A percentile compares a stretch with the other conserved stretches of the same genome.
These are phyloP conservation scores for Melospiza georgiana DNA, from an alignment of 2,113 vertebrate species.

Conservation along the genomic window DNA sequence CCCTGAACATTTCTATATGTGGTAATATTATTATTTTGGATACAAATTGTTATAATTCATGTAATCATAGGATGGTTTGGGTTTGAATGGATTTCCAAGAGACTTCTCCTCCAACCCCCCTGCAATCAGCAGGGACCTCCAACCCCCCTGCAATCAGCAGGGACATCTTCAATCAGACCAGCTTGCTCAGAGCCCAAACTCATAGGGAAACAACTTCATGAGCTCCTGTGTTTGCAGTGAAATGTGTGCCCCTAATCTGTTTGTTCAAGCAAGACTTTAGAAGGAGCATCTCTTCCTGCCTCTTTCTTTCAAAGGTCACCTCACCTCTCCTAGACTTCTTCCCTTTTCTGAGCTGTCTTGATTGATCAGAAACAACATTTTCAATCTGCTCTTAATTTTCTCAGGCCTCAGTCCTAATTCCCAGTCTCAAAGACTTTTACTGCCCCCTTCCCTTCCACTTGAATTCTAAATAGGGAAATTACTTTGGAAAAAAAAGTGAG, in stretches of 20 bases:
- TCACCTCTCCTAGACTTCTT: background rate
- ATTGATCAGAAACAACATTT: background rate
- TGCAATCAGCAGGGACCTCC: background rate
- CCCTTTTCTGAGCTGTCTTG: background rate
- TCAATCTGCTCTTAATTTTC: background rate
- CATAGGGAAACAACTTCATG: background rate
- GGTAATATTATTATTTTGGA: background rate
- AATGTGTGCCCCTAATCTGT: background rate
- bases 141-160: background rate
- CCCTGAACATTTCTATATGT: background rate
- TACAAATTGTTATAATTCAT: background rate
- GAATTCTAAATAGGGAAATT: background rate
- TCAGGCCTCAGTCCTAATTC: background rate
- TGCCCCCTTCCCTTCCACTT: background rate
- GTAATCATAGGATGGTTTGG: background rate
- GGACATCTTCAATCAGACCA: background rate
- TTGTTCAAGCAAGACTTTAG: background rate
- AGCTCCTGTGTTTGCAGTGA: background rate
- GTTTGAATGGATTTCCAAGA: background rate
- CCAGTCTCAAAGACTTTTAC: background rate
- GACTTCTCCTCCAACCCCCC: accelerated
- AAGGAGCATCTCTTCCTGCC: background rate
- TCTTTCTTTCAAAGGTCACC: background rate
- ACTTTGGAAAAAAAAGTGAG: background rate
- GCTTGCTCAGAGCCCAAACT: background rate